Evolutionary conservation across 2,888 invertebrate genomes (phyloP), one percentile per base, ranked within the genome.

Genomic region (Tenthredo scrophulariae): DNA sequence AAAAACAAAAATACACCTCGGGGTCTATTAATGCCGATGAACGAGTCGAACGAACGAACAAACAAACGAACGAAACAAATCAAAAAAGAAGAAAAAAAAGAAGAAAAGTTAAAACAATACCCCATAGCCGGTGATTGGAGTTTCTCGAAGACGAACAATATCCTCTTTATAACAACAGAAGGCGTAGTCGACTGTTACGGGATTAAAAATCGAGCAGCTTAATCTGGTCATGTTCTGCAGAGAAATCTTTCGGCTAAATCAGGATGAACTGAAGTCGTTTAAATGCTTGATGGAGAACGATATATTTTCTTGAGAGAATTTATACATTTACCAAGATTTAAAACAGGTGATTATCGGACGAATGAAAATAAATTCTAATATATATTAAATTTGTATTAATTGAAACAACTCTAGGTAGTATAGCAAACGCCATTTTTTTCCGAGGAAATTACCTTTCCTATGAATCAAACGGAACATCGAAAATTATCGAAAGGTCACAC

Each of bases 11-110:
- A 46, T 1, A 50, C 46, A 50, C 29, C 50, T 29, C 46, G 29
- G 33, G 77, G 50, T 77, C 77, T 26, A 77, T 77, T 77, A 77
- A 77, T 77, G 26, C 77, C 50, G 77, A 15, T 77, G 50, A 77
- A 77, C 77, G 46, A 33, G 46, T 15, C 18, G 46, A 26, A 7
- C 22, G 10, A 46, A 40, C 74, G 1, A n/a, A 74, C 18, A 29
- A 50, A 77, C 26, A 7, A 50, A 29, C 29, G 7, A 75, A 43
- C 0, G 1, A 72, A n/a, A 72, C 5, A 74, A 22, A 74, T 9
- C 3, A 6, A 37, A 33, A 58, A 62, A 2, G 29, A 26, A 62
- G n/a, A 62, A 18, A 1, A 26, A 62, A 40, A 40, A 37, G 43
- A n/a, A 58, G 62, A 9, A 29, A 62, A 62, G 80, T 62, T 37